Base-by-base conservation (phyloP, 2,797 vertebrate species). In the Siniperca undulata region DNA sequence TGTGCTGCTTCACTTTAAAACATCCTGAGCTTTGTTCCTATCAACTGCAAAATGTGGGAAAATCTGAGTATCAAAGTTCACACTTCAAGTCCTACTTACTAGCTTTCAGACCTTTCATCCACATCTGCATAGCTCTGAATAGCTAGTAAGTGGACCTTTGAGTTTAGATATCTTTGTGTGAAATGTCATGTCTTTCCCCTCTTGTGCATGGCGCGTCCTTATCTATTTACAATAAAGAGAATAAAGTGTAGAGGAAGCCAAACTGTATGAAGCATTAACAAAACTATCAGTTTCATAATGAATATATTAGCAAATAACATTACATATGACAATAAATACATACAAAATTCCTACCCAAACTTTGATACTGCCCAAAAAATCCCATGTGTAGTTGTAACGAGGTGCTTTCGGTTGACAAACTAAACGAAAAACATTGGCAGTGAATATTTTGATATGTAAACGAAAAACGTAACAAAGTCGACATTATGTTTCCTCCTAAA, bases 401-500 rank as follows among this genome's bases (percentile, higher is more conserved):
- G 68, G 69, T 50, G 53, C 24, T 64, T 76, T 66, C 22, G 66
- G 56, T 34, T 1, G 12, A 77, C 36, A 73, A 67, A 55, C 16
- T 17, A 34, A 50, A 61, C 4, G 20, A 74, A 77, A 74, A 80
- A 59, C 48, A 46, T 8, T 44, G 77, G 74, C 78, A 84, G 81
- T 77, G 69, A 60, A 58, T 69, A 14, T 70, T 83, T 6, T 38
- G 66, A 81, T 69, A 60, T 34, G 34, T 59, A 36, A 53, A 76
- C 50, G 13, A 69, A 66, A 68, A 71, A 50, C 7, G 19, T 20
- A 74, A 62, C 17, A 53, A 77, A 52, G 68, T 44, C 12, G 30
- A 17, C 77, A 34, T 75, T 14, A 70, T 0, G 81, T 86, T 91
- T 86, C 89, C 87, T 77, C 87, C 86, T 73, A 75, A 91, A 69